phyloP scores from a whole-genome alignment of 2,797 vertebrate genomes.

The Tapera naevia region DNA sequence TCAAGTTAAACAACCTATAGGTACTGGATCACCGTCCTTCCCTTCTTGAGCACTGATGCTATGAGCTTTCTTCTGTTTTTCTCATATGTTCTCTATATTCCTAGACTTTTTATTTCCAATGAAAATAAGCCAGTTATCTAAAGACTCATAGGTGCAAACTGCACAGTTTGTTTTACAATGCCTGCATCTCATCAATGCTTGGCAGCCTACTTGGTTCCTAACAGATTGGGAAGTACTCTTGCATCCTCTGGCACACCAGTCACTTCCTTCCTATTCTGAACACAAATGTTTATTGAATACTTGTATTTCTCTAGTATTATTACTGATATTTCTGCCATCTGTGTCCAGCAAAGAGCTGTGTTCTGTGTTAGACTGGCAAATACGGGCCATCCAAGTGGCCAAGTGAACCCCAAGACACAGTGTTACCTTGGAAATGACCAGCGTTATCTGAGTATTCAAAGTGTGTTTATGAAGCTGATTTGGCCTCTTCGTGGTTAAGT shows the following conservation, averaged over 20 bases:
- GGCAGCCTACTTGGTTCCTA: background rate
- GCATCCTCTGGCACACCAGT: background rate
- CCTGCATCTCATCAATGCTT: background rate
- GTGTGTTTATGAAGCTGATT: background rate
- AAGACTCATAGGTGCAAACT: background rate
- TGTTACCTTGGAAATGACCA: background rate
- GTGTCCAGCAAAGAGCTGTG: background rate
- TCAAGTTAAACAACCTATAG: constrained; percentile 3
- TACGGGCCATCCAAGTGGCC: background rate
- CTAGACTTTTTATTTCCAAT: background rate
- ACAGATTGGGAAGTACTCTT: constrained; percentile 13
- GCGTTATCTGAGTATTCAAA: background rate
- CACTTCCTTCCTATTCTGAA: background rate
- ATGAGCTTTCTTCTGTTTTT: background rate
- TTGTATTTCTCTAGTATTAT: constrained; percentile 11
- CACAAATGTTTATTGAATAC: constrained; percentile 14
- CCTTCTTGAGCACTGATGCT: background rate
- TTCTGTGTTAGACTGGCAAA: background rate
- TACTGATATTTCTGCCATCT: constrained; percentile 34
- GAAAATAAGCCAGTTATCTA: background rate
- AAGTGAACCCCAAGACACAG: background rate
- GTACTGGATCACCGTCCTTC: background rate
- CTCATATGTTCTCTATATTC: background rate
- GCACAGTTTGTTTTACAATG: constrained; percentile 27
- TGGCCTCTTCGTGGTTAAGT: background rate